Base-by-base conservation (phyloP, 37 sponge, comb jelly and placozoan genomes). In the Aphrocallistes beatrix region DNA sequence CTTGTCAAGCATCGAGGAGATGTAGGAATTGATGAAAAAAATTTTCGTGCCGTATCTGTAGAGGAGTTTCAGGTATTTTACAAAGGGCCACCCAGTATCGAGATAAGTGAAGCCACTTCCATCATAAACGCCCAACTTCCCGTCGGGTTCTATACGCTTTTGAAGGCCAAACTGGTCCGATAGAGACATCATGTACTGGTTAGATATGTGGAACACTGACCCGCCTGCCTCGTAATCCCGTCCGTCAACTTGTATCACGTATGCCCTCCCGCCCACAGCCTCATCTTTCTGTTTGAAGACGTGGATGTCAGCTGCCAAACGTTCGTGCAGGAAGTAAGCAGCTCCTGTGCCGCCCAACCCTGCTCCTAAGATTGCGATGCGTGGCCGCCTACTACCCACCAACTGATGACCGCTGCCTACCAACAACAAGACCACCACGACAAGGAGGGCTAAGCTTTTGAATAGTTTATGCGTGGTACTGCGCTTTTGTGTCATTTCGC, bases 151-250 rank as follows among this genome's bases (percentile, higher is more conserved):
- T 34, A 82, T 51, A 0, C 51, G 85, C 30, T 47, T 85, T 69
- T 32, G 51, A 36, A 88, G 30, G 39, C 88, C 92, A 81, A 90
- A 90, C 39, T 88, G 39, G 10, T 87, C 69, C 9, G 91, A 82
- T 37, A 91, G 86, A 51, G 82, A 88, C 19, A 86, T 86, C 87
- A 95, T 86, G 88, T 95, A 91, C 51, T 88, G 86, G 88, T 95
- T 95, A 50, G 86, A 87, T 23, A 86, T 85, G 83, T 95, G 96
- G 0, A 93, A 85, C 25, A 95, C 51, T 3, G 93, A 90, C 10
- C 82, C 96, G 1, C 96, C 96, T 0, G 88, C 87, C 48, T 95
- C 96, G 49, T 90, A 95, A 51, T 36, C 6, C 37, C 90, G 86
- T 1, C 90, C 93, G 23, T 51, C 89, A 23, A 90, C 82, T 42